Evolutionary conservation across 2,797 vertebrate genomes (phyloP).

Genomic region (Huso huso): DNA sequence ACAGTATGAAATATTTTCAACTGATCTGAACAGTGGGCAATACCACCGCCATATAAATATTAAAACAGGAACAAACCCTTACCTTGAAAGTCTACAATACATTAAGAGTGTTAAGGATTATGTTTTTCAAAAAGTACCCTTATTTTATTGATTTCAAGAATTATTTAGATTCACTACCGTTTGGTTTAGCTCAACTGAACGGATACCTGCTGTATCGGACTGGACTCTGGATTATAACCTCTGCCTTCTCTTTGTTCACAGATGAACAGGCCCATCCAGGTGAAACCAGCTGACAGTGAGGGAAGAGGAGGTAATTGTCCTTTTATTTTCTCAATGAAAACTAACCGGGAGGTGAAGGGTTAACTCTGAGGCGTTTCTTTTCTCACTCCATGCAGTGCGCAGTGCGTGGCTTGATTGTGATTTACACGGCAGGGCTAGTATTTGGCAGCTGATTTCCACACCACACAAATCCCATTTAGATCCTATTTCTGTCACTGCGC

Average conservation of each 20-base stretch:
- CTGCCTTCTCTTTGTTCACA: slow-evolving; percentile 44
- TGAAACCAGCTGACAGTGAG: slow-evolving; percentile 98
- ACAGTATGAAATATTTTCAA: no score
- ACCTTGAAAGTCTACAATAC: no score
- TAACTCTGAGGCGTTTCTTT: slow-evolving; percentile 32
- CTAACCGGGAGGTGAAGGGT: slow-evolving; percentile 11
- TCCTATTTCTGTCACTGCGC: slow-evolving; percentile 54
- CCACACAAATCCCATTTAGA: slow-evolving; percentile 51
- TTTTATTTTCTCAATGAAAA: slow-evolving; percentile 40
- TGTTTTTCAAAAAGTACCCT: no score
- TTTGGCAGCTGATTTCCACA: slow-evolving; percentile 48
- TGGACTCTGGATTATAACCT: slow-evolving; percentile 39
- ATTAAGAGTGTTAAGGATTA: no score
- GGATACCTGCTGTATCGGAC: no score
- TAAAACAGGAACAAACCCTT: no score
- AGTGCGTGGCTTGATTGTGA: slow-evolving; percentile 29
- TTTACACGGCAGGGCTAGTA: slow-evolving; percentile 56
- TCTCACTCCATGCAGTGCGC: neutral
- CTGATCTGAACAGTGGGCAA: no score
- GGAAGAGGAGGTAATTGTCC: slow-evolving; percentile 97
- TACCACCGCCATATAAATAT: no score
- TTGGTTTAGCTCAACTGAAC: no score
- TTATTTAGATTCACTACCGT: no score
- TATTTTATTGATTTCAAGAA: no score
- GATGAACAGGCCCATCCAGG: slow-evolving; percentile 99